phyloP scores from a whole-genome alignment of 2,113 vertebrate genomes.

The Nasalis larvatus region DNA sequence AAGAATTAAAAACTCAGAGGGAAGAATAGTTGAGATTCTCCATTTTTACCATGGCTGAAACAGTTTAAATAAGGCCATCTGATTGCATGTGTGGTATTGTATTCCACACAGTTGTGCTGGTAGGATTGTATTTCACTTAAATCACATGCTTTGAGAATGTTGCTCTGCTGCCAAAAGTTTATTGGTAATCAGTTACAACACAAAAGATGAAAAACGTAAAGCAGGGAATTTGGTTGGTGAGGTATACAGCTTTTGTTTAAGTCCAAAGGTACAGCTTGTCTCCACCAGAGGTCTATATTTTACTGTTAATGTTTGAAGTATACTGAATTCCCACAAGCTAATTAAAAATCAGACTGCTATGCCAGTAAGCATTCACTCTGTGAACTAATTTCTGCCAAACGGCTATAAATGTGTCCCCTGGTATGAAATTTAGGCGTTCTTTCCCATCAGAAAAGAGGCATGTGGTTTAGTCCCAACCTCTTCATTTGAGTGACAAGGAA shows the following conservation, averaged over 20 bases:
- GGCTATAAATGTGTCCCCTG: slow-evolving; percentile 76
- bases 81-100: neutral
- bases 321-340: slow-evolving; percentile 76
- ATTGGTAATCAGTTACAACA: neutral
- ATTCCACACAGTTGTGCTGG: neutral
- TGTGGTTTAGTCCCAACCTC: slow-evolving; percentile 54
- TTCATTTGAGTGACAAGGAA: slow-evolving; percentile 34
- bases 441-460: slow-evolving; percentile 68
- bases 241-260: slow-evolving; percentile 47
- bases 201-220: neutral
- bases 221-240: slow-evolving; percentile 12
- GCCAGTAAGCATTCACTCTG: slow-evolving; percentile 74
- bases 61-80: neutral
- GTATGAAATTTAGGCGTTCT: slow-evolving; percentile 66
- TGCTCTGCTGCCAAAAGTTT: neutral
- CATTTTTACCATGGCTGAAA: neutral
- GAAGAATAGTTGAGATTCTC: neutral
- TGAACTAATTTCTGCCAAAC: slow-evolving; percentile 73
- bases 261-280: slow-evolving; percentile 57
- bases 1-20: neutral
- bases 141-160: slow-evolving; percentile 17
- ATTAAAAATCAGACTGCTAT: slow-evolving; percentile 71
- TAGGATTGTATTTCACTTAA: slow-evolving; percentile 43
- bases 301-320: slow-evolving; percentile 69
- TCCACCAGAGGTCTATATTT: slow-evolving; percentile 76